A percentile compares a stretch with the other conserved stretches of the same genome.
These are phyloP conservation scores for Galeruca laticollis DNA, from an alignment of 2,888 invertebrate species.

Conservation along the genomic window DNA sequence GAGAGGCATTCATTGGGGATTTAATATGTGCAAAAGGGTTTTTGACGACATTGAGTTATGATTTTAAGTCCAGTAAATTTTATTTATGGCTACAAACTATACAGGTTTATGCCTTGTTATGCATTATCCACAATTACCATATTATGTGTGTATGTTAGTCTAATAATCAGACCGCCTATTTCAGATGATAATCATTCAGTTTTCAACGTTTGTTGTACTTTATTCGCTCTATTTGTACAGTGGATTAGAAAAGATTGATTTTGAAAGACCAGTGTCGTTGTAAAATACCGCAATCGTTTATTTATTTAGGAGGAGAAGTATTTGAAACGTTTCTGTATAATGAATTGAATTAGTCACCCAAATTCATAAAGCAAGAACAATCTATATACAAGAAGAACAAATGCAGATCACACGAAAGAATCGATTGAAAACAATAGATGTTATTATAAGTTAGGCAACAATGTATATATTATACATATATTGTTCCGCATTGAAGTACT, in stretches of 20 bases:
- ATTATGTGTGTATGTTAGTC: constrained; percentile 19
- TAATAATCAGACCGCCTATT: constrained; percentile 7
- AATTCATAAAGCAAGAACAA: too few relatives aligned
- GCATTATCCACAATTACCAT: constrained; percentile 29
- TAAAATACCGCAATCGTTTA: too few relatives aligned
- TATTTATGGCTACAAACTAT: constrained; percentile 31
- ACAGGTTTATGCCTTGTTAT: constrained; percentile 32
- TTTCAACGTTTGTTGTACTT: background rate
- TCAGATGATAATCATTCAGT: background rate
- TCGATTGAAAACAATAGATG: background rate
- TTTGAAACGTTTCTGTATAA: too few relatives aligned
- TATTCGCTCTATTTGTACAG: background rate
- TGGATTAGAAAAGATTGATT: too few relatives aligned
- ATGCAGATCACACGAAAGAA: too few relatives aligned
- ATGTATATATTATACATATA: constrained; percentile 13
- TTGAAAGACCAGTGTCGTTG: too few relatives aligned
- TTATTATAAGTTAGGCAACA: constrained; percentile 24
- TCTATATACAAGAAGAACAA: too few relatives aligned
- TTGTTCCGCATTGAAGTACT: constrained; percentile 40
- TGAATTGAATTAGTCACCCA: too few relatives aligned
- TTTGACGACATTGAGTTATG: constrained; percentile 39
- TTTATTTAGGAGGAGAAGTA: too few relatives aligned
- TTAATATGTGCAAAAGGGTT: constrained; percentile 40
- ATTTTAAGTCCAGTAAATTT: constrained; percentile 29
- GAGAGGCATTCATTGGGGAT: constrained; percentile 29